Base-by-base conservation (phyloP, 2,113 vertebrate genomes). In the Formicarius rufipectus region DNA sequence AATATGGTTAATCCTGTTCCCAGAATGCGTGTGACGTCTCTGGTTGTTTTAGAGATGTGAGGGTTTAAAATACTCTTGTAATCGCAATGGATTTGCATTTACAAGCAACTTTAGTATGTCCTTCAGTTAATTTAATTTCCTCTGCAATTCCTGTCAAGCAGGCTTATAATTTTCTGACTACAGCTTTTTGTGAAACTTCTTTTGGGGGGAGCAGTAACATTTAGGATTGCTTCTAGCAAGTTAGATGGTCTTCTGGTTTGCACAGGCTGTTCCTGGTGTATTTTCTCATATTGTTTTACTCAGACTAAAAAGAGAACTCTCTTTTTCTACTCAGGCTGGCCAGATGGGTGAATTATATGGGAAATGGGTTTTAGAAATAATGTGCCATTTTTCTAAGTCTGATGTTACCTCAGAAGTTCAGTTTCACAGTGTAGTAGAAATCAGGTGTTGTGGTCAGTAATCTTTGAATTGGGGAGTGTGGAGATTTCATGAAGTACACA, bases 401-500 rank as follows among this genome's bases (percentile, higher is more conserved):
- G 23, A 11, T 58, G 24, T 69, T 72, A 25, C 15, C 17, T 22
- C 7, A 10, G 28, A 52, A 52, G 56, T 49, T 71, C 58, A 17
- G 10, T 66, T 72, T 72, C 1, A 1, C 45, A 37, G 50, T 0
- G 1, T 44, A 64, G 66, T 45, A 59, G 50, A 47, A 45, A 23
- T 25, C 0, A 0, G 21, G 28, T 60, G 7, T 18, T 66, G 37
- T 4, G 7, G 44, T 45, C 24, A 33, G 27, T 25, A 30, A 15
- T 59, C 20, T 73, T 73, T 44, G 55, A 25, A 25, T 33, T 1
- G 0, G 27, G 40, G 30, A 62, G 27, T 42, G 22, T 25, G 19
- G 10, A 22, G 40, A 22, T 39, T 80, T 18, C 19, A 19, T 0
- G 0, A 31, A 6, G 22, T 28, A 42, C 40, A 24, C 0, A 0